These are phyloP conservation scores for Mesitornis unicolor DNA, from an alignment of 2,113 vertebrate genomes.

Conservation along the genomic window DNA sequence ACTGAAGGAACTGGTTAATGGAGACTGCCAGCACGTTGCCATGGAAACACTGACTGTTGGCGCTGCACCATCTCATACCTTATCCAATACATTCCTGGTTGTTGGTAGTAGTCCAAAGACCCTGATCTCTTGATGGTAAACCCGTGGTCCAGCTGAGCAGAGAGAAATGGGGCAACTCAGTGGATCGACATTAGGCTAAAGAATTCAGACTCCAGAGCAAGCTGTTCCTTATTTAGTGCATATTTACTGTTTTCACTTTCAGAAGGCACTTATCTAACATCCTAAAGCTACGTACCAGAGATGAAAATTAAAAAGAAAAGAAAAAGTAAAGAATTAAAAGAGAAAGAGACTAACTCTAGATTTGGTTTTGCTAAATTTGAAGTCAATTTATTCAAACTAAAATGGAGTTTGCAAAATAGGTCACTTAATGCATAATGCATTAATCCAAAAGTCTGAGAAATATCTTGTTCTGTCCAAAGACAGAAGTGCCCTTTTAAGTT, in stretches of 20 bases:
- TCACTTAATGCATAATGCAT: slow-evolving; percentile 52
- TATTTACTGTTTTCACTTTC: slow-evolving; percentile 62
- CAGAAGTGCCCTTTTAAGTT: slow-evolving; percentile 48
- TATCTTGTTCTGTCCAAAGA: slow-evolving; percentile 42
- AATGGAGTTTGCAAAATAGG: slow-evolving; percentile 38
- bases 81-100: slow-evolving; percentile 99
- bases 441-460: slow-evolving; percentile 53
- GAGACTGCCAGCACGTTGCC: slow-evolving; percentile 94
- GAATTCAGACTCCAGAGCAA: slow-evolving; percentile 81
- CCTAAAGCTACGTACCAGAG: slow-evolving; percentile 28
- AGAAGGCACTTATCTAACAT: slow-evolving; percentile 68
- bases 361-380: slow-evolving; percentile 32
- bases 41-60: slow-evolving; percentile 89
- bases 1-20: slow-evolving; percentile 85
- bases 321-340: slow-evolving; percentile 25
- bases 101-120: slow-evolving; percentile 99
- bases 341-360: slow-evolving; percentile 39
- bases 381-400: slow-evolving; percentile 52
- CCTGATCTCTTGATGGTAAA: slow-evolving; percentile 99
- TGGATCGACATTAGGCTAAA: slow-evolving; percentile 81
- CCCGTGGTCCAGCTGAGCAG: slow-evolving; percentile 97
- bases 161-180: slow-evolving; percentile 91
- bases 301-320: not conserved
- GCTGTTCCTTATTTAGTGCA: slow-evolving; percentile 70
- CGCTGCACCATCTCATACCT: slow-evolving; percentile 92